These are phyloP conservation scores for Cantharis rustica DNA, from an alignment of 2,888 invertebrate species.

Conservation along the genomic window DNA sequence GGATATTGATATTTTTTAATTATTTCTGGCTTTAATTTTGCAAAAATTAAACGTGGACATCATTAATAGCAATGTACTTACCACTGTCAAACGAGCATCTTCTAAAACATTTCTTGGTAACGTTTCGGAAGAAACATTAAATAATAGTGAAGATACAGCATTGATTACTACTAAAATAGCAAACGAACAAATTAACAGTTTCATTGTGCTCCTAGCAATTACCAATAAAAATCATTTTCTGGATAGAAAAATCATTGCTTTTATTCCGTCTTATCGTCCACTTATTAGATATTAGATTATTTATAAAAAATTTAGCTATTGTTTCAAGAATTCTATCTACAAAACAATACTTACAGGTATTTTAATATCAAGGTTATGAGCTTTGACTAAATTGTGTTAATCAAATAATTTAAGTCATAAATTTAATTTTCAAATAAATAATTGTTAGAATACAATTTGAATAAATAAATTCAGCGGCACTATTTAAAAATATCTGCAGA, in stretches of 20 bases:
- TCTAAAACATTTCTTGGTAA: background rate
- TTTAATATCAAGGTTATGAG: background rate
- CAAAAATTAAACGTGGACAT: background rate
- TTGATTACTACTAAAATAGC: background rate
- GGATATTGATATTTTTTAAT: constrained; percentile 47
- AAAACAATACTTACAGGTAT: background rate
- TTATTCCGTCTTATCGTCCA: background rate
- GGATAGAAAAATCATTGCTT: background rate
- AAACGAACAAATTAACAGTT: background rate
- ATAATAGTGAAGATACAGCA: background rate
- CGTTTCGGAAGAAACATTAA: background rate
- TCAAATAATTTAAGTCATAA: background rate
- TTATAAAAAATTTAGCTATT: background rate
- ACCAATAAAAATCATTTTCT: background rate
- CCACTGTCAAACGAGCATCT: constrained; percentile 5
- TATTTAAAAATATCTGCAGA: too few species aligned
- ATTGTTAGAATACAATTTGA: too few species aligned
- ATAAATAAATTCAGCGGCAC: too few species aligned
- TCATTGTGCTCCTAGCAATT: background rate
- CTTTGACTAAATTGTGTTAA: background rate
- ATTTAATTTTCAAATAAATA: background rate
- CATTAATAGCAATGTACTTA: background rate
- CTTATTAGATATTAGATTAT: background rate
- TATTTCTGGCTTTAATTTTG: constrained; percentile 34
- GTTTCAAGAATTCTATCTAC: background rate